phyloP scores from a whole-genome alignment of 1,140 invertebrate species.

The Meloidogyne exigua region DNA sequence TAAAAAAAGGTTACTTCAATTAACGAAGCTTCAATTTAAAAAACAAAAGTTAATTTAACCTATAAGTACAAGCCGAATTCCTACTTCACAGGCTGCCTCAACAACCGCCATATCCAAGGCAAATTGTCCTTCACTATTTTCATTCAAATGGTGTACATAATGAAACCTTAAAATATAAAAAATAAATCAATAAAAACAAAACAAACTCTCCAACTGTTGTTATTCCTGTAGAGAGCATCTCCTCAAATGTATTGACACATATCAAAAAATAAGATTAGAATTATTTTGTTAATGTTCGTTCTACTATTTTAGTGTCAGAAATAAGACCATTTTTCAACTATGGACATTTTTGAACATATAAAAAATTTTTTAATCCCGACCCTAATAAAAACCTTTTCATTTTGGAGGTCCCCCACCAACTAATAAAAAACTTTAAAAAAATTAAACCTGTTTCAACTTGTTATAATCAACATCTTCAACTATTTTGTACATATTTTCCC shows the following conservation, averaged over 20 bases:
- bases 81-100: constrained; percentile 53
- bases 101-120: constrained; percentile 56
- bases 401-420: too few species aligned
- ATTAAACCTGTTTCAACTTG: constrained; percentile 49
- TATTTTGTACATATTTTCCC: constrained; percentile 58
- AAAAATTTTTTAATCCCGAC: too few species aligned
- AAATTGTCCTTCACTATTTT: constrained; percentile 29
- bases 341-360: too few species aligned
- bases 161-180: constrained; percentile 42
- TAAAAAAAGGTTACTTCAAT: constrained; percentile 5
- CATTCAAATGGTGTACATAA: constrained; percentile 55
- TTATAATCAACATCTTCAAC: constrained; percentile 49
- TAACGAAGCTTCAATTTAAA: too few species aligned
- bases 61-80: constrained; percentile 45
- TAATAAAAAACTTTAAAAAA: too few species aligned
- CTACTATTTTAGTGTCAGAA: too few species aligned
- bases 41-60: too few species aligned
- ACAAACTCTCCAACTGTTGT: constrained; percentile 56
- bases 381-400: too few species aligned
- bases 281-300: too few species aligned
- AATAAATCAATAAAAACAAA: background rate
- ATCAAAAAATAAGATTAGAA: constrained; percentile 47
- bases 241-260: constrained; percentile 53
- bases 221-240: constrained; percentile 60
- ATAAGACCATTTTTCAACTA: background rate